Percentiles rank a stretch among this genome's conserved stretches.
phyloP scores from a whole-genome alignment of 2,888 invertebrate genomes.

The Nasonia oneida region DNA sequence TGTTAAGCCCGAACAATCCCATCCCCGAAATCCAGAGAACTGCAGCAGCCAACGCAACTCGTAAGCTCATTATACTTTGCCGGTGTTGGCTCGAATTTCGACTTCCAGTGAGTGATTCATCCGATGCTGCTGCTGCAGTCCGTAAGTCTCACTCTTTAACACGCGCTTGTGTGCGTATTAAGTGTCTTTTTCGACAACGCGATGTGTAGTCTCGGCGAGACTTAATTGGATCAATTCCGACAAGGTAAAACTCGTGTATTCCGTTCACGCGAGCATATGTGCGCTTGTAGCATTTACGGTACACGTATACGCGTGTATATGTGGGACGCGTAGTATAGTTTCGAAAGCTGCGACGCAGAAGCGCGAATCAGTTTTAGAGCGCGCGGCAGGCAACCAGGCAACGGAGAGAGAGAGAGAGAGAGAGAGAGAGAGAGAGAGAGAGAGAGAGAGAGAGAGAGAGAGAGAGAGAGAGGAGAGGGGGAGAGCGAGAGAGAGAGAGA shows the following conservation, averaged over 20 bases:
- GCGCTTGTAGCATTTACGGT: neutral
- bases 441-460: too few relatives aligned
- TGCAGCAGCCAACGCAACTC: constrained; percentile 10
- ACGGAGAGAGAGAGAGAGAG: too few relatives aligned
- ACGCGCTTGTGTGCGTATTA: neutral
- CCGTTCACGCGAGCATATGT: neutral
- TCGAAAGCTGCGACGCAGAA: neutral
- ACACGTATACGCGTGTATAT: neutral
- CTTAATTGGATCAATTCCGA: constrained; percentile 2
- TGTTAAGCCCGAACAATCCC: neutral
- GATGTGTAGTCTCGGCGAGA: neutral
- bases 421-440: too few relatives aligned
- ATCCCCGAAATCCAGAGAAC: neutral
- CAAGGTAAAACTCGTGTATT: neutral
- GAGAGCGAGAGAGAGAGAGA: constrained; percentile 9
- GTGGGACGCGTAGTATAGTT: neutral
- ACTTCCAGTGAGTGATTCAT: constrained; percentile 8
- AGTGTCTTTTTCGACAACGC: neutral
- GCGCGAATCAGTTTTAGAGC: constrained; percentile 21
- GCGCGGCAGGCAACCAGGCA: neutral
- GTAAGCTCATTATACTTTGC: constrained; percentile 34
- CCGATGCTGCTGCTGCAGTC: neutral
- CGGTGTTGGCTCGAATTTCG: neutral
- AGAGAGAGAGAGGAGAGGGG: too few relatives aligned
- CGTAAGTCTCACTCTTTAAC: neutral